Evolutionary conservation across 2,888 invertebrate species (phyloP), one percentile per base, ranked within the genome.

Genomic region (Tribolium freemani): DNA sequence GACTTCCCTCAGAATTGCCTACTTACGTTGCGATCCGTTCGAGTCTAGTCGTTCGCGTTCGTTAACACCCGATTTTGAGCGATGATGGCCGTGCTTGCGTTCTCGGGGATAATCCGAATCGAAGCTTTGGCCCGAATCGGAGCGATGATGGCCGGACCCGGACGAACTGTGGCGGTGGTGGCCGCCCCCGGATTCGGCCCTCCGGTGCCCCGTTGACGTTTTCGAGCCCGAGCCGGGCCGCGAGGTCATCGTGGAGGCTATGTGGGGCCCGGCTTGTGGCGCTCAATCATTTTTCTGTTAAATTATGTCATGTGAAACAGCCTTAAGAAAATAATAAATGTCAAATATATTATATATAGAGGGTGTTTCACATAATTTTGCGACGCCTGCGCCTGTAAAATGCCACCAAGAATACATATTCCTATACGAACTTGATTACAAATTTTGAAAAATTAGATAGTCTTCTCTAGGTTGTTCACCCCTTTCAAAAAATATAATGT

Each of bases 71-170:
- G 86, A 86, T 78, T 86, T 86, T 30, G 86, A 85, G 31, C 86
- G 78, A 69, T 85, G 82, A 74, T 86, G 86, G 26, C 83, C 83
- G 75, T 82, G 82, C 76, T 80, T 82, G 51, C 82, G 78, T 51
- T 82, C 79, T 45, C 78, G 79, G 67, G 77, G 76, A 30, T 81
- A 83, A 48, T 78, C 77, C 11, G 84, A 83, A 69, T 83, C 84
- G 26, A 83, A 78, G 75, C 85, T 85, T 58, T 86, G 85, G 9
- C 84, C 85, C 53, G 86, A 86, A 77, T 86, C 86, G 66, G 85
- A 83, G 30, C 83, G 79, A 44, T 82, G 76, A 68, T 80, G 82
- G 10, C 80, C 80, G 31, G 82, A 80, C 60, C 81, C 80, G 20
- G 81, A 80, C 11, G 85, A 85, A 75, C 81, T 83, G 71, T 84